phyloP scores from a whole-genome alignment of 2,888 invertebrate genomes.

The Actias luna region DNA sequence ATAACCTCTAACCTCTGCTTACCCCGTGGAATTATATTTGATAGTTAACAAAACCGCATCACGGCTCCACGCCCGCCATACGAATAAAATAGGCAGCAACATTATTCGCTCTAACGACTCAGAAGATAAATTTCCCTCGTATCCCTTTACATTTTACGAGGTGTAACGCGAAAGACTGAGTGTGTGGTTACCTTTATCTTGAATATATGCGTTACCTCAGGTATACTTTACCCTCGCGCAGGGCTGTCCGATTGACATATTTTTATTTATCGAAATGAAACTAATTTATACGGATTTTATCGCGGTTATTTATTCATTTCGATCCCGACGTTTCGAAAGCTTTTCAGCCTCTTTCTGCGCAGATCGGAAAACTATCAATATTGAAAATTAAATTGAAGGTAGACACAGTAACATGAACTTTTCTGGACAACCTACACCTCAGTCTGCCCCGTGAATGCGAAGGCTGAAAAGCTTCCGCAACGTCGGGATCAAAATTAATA shows the following conservation, averaged over 20 bases:
- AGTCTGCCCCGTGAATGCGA: no score
- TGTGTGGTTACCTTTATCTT: constrained; percentile 47
- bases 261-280: no score
- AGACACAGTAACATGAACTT: no score
- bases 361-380: no score
- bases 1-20: not conserved
- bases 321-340: no score
- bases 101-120: constrained; percentile 66
- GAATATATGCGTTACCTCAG: constrained; percentile 39
- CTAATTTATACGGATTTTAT: no score
- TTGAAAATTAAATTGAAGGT: no score
- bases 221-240: constrained; percentile 32
- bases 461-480: no score
- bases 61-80: constrained; percentile 15
- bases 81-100: constrained; percentile 58
- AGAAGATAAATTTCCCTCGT: constrained; percentile 61
- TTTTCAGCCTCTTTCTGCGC: no score
- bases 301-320: no score
- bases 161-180: constrained; percentile 57
- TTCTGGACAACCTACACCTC: no score
- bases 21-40: constrained; percentile 5
- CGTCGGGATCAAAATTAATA: no score
- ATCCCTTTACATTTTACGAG: constrained; percentile 52
- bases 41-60: constrained; percentile 8
- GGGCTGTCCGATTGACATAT: constrained; percentile 15